Evolutionary conservation across 2,797 vertebrate genomes (phyloP), one percentile per base, ranked within the genome.

Genomic region (Sarcophilus harrisii): DNA sequence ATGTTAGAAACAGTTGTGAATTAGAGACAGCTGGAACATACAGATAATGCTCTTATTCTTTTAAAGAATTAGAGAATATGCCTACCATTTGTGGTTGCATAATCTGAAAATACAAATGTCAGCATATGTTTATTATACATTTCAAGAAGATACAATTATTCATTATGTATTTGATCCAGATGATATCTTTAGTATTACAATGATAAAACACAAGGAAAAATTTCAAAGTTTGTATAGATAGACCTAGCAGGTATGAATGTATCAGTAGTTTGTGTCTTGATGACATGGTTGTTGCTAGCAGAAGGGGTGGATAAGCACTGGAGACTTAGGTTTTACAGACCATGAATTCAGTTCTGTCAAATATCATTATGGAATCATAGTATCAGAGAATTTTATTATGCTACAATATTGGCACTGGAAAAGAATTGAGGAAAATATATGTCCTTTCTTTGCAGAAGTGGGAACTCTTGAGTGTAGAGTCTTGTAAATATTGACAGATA

Each of bases 11-110:
- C 96, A 97, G 90, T 60, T 97, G 96, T 96, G 95, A 58, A 55
- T 90, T 87, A 91, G 5, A 81, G 95, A 96, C 97, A 96, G 93
- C 95, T 97, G 95, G 94, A 90, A 96, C 93, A 90, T 89, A 45
- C 87, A 91, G 92, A 92, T 58, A 95, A 55, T 92, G 94, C 66
- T 58, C 45, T 93, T 92, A 90, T 92, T 94, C 59, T 4, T 57
- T 90, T 95, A 66, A 87, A 93, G 81, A 93, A 81, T 90, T 32
- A 24, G 52, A 90, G 91, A 95, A 58, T 30, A 30, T 94, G 54
- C n/a, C 95, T 91, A 49, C 90, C 94, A 93, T 94, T 55, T 97
- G 95, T 93, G 81, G 9, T 12, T 27, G 94, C 96, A 94, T 94
- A 95, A 96, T 92, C 10, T 73, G 95, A 97, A 91, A 66, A 94